Conservation (phyloP, 2,797 vertebrate species). For the Leptoclinus maculatus region DNA sequence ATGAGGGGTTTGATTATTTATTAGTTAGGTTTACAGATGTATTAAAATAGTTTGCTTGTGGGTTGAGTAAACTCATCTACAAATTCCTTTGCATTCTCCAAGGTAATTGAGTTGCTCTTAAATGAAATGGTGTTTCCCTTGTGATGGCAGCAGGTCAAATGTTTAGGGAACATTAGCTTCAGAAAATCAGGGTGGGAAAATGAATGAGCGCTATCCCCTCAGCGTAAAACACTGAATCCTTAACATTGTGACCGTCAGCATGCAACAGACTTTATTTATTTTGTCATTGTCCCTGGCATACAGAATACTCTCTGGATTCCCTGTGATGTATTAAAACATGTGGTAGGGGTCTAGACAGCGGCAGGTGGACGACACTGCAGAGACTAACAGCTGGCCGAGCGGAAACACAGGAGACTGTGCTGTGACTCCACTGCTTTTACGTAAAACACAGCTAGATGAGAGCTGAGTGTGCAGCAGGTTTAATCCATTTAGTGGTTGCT, state of each 20-base stretch:
- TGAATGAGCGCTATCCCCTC: neutral
- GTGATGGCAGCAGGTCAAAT: conserved; percentile 3
- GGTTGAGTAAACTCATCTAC: neutral
- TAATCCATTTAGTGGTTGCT: conserved; percentile 77
- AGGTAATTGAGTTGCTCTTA: neutral
- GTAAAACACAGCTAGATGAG: conserved; percentile 13
- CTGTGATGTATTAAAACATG: neutral
- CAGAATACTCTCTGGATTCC: neutral
- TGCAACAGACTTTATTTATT: neutral
- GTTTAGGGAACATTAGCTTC: conserved; percentile 6
- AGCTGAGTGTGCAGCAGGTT: conserved; percentile 32
- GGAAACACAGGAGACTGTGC: conserved; percentile 58
- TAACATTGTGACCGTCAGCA: neutral
- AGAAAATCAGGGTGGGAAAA: neutral
- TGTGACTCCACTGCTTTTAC: conserved; percentile 11
- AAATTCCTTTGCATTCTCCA: neutral
- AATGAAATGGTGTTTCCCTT: conserved; percentile 2
- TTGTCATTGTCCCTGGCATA: neutral
- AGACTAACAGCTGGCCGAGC: conserved; percentile 53
- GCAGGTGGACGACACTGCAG: conserved; percentile 2
- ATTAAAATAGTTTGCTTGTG: neutral
- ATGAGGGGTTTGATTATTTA: neutral
- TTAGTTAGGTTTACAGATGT: neutral
- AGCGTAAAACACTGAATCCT: neutral
- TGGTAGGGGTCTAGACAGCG: neutral